Conservation (phyloP, 2,113 vertebrate genomes). For the Grammomys dolichurus region DNA sequence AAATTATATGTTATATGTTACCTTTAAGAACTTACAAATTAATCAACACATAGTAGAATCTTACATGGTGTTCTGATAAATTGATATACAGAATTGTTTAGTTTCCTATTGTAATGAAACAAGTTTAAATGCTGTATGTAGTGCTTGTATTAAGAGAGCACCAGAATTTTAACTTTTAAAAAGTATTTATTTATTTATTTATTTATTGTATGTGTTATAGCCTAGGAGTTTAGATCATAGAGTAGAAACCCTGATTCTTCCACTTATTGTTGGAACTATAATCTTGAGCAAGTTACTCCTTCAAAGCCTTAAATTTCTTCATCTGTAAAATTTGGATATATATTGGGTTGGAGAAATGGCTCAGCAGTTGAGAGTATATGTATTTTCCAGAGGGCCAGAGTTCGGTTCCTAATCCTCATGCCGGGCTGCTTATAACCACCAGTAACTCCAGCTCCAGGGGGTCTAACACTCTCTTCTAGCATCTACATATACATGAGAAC, state of each 20-base stretch:
- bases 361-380: neutral
- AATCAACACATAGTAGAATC: slow-evolving; percentile 7
- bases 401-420: neutral
- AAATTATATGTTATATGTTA: slow-evolving; percentile 39
- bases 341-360: neutral
- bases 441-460: neutral
- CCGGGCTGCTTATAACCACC: neutral
- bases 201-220: neutral
- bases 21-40: slow-evolving; percentile 43
- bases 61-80: neutral
- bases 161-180: slow-evolving; percentile 51
- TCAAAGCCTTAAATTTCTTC: slow-evolving; percentile 48
- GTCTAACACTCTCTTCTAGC: neutral
- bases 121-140: slow-evolving; percentile 43
- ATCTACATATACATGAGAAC: neutral
- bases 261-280: neutral
- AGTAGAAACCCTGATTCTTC: neutral
- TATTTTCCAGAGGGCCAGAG: neutral
- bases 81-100: slow-evolving; percentile 45
- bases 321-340: slow-evolving; percentile 40
- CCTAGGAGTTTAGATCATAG: slow-evolving; percentile 7
- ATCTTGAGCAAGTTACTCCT: slow-evolving; percentile 31
- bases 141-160: slow-evolving; percentile 14
- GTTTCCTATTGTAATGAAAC: slow-evolving; percentile 10
- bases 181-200: neutral